Evolutionary conservation across 2,113 vertebrate species (phyloP).

Genomic region (Felis chaus): DNA sequence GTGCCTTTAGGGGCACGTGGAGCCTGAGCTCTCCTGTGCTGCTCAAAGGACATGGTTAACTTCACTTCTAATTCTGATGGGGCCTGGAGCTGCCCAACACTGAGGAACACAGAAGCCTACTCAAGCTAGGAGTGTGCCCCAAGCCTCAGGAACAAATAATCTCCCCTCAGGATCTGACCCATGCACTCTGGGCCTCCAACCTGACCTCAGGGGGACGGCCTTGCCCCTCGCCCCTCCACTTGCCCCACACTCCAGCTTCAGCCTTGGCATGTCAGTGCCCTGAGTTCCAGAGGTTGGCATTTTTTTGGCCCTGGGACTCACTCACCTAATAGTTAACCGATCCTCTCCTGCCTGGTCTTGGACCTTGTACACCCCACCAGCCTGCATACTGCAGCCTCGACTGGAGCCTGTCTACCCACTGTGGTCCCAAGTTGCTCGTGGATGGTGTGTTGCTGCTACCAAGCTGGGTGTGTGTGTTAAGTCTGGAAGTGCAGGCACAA

Average conservation of each 20-base stretch:
- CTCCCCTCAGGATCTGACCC: neutral
- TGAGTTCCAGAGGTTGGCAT: neutral
- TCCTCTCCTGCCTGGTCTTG: neutral
- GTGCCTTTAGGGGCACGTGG: accelerated
- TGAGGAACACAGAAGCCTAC: neutral
- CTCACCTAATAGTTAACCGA: neutral
- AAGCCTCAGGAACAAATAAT: neutral
- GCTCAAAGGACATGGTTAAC: accelerated
- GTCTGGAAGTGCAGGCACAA: neutral
- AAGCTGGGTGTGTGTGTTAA: neutral
- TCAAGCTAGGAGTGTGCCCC: neutral
- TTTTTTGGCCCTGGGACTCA: neutral
- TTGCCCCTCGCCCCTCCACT: neutral
- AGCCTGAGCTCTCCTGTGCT: neutral
- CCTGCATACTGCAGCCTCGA: too few relatives aligned
- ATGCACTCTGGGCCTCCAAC: accelerated
- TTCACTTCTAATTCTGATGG: accelerated
- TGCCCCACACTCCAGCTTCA: neutral
- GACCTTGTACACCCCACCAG: neutral
- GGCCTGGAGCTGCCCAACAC: neutral
- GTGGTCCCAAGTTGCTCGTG: neutral
- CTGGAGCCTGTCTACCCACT: neutral
- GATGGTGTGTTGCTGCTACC: neutral
- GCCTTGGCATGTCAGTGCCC: neutral
- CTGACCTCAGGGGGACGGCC: neutral